Evolutionary conservation across 2,888 invertebrate species (phyloP).

Genomic region (Coremacera marginata): DNA sequence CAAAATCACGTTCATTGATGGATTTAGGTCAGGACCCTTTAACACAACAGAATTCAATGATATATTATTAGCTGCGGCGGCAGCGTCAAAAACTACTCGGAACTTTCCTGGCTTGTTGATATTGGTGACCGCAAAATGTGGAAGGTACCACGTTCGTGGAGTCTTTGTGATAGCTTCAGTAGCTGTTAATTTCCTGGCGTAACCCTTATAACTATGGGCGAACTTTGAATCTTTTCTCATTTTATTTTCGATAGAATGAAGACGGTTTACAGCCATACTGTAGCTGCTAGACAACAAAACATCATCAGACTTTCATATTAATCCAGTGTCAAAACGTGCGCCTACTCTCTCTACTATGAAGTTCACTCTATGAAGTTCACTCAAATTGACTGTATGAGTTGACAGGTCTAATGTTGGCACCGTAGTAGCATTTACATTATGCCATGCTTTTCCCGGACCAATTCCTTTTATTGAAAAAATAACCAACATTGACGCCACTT

Average conservation of each 20-base stretch:
- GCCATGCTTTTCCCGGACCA: not conserved
- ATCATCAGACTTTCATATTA: not conserved
- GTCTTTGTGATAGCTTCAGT: conserved; percentile 34
- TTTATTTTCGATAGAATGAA: conserved; percentile 43
- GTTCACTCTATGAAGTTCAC: not conserved
- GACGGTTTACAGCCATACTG: conserved; percentile 41
- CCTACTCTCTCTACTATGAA: not conserved
- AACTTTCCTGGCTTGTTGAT: no score
- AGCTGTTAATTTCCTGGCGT: conserved; percentile 42
- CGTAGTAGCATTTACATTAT: not conserved
- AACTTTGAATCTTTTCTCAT: conserved; percentile 42
- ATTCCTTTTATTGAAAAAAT: not conserved
- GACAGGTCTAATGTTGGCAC: not conserved
- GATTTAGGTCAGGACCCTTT: conserved; percentile 38
- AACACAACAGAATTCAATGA: no score
- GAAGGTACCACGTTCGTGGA: conserved; percentile 32
- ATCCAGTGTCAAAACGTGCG: no score
- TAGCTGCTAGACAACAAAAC: not conserved
- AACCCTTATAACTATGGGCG: conserved; percentile 45
- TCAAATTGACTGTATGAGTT: not conserved
- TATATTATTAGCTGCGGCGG: no score
- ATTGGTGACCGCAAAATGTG: conserved; percentile 51
- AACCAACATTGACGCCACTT: not conserved
- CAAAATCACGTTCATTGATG: conserved; percentile 22
- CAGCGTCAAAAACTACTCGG: no score